Base-by-base conservation (phyloP, 2,113 vertebrate species). In the Micromys minutus region DNA sequence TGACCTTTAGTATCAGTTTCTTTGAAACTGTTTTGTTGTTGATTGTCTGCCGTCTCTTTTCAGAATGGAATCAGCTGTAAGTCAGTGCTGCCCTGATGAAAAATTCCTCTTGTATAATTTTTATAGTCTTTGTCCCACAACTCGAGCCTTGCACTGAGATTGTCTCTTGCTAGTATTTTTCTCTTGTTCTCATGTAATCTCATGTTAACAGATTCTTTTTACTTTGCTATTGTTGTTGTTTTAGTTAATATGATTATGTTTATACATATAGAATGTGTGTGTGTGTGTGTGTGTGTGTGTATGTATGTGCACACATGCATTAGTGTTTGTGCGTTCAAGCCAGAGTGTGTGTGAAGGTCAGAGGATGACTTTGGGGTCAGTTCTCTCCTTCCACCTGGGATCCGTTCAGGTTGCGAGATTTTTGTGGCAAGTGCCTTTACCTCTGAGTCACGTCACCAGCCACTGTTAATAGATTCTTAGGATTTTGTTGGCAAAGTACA, bases 401-500 rank as follows among this genome's bases (percentile, higher is more conserved):
- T 63, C 57, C 31, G 52, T 29, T 63, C 24, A 29, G 57, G 80
- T 84, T 42, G n/a, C 57, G 7, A 29, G 80, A 61, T 26, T 42
- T 84, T 26, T 45, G 57, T 81, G 21, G 22, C 36, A 59, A 81
- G 36, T 81, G 42, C 42, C 42, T 76, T 45, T 76, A 39, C 22
- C 22, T 21, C 39, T 84, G 57, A 84, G 26, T 26, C 81, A 63
- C 31, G n/a, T 31, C n/a, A 19, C 15, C 57, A 45, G 83, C 42
- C 42, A 1, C 24, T 12, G n/a, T 77, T 87, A 65, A 74, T 5
- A 65, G 39, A 89, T 65, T 77, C 47, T 92, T 81, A 87, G 77
- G 75, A 50, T 94, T 94, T 94, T 87, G n/a, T 83, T 95, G 42
- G 72, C 86, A 69, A 94, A 47, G 24, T 65, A 7, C 10, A 75